A percentile compares a stretch with the other conserved stretches of the same genome.
Evolutionary conservation across 37 sponge, comb jelly and placozoan species (phyloP).

Genomic region (Oscarella lobularis): DNA sequence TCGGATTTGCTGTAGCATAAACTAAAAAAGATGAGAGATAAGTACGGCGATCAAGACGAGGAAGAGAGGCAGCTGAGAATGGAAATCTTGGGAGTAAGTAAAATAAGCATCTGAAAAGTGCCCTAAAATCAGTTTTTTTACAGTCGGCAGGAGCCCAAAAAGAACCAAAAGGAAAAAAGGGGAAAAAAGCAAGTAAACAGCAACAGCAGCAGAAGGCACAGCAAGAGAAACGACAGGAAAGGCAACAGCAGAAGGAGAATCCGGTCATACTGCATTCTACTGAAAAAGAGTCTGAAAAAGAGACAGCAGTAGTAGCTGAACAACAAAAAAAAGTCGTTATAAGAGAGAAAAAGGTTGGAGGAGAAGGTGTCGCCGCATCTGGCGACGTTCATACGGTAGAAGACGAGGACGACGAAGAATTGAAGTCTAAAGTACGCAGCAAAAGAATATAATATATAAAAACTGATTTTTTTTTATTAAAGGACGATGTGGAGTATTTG

Average conservation of each 20-base stretch:
- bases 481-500: neutral
- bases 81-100: conserved; percentile 49
- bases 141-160: conserved; percentile 43
- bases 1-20: conserved; percentile 65
- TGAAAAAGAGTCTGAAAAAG: too few species aligned
- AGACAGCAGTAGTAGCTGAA: too few species aligned
- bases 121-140: neutral
- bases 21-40: conserved; percentile 60
- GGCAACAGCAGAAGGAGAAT: neutral
- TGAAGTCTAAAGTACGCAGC: too few species aligned
- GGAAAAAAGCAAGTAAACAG: conserved; percentile 1
- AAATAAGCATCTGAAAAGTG: neutral
- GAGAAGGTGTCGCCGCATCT: too few species aligned
- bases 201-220: neutral
- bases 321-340: too few species aligned
- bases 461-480: neutral
- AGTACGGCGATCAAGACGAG: conserved; percentile 88
- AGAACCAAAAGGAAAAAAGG: conserved; percentile 33
- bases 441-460: too few species aligned
- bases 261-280: conserved; percentile 7
- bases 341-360: too few species aligned
- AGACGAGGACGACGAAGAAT: too few species aligned
- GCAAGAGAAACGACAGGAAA: neutral
- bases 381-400: too few species aligned
- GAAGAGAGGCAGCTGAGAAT: conserved; percentile 62